Evolutionary conservation across 2,797 vertebrate genomes (phyloP), one percentile per base, ranked within the genome.

Genomic region (Coregonus suidteri): DNA sequence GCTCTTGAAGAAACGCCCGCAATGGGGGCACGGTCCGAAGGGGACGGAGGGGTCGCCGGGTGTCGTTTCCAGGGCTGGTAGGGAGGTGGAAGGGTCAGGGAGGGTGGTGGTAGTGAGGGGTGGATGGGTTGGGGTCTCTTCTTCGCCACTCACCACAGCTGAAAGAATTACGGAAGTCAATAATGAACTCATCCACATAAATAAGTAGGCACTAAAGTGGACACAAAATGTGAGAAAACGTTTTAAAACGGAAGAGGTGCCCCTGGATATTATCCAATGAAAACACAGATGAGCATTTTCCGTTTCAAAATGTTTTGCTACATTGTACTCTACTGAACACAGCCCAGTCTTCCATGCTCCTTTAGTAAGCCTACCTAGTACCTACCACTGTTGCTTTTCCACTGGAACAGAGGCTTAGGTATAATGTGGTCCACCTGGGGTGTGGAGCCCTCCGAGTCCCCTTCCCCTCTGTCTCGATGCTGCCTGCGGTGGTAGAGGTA

Each of bases 401-500:
- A 31, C 65, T 31, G 65, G 31, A 31, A 14, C 30, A 67, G 30
- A 25, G 59, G 59, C 65, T 11, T 34, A 34, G 65, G 13, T 34
- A 15, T 16, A 31, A 6, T 67, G 30, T 0, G 1, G 1, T 67
- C 65, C 25, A 16, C 14, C 25, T 5, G 25, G 54, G 54, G 54
- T 56, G 6, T 15, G 54, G 16, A 56, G 4, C 16, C 16, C 54
- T 56, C 54, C 1, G 16, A n/a, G 18, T 56, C 54, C 16, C 4
- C 4, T 56, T n/a, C 4, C 54, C 54, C 16, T n/a, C 54, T n/a
- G 54, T 4, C 54, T 6, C 54, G 54, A 76, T 67, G 65, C 65
- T 67, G 81, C 30, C 71, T 77, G 66, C 79, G 81, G 5, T 79
- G 77, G 52, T 82, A 77, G 70, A 82, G 81, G 30, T 71, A 64